A percentile compares a stretch with the other conserved stretches of the same genome.
These are phyloP conservation scores for Blastobasis adustella DNA, from an alignment of 2,888 invertebrate species.

Conservation along the genomic window DNA sequence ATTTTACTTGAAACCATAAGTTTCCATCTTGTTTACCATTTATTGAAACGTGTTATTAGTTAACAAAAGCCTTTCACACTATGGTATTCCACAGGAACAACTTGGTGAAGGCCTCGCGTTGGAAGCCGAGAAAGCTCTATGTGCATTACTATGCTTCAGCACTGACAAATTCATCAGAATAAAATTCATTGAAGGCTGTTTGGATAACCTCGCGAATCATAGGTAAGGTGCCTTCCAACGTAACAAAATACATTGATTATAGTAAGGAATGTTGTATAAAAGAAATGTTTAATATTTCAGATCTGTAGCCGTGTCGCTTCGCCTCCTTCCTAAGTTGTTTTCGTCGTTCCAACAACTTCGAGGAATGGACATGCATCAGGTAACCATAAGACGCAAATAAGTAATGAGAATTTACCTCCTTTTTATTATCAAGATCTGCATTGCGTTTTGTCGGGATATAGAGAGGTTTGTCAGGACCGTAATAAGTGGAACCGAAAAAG, in stretches of 20 bases:
- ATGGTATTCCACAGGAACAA: slow-evolving; percentile 74
- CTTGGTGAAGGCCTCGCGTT: slow-evolving; percentile 92
- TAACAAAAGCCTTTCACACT: too few species aligned
- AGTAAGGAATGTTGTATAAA: not conserved
- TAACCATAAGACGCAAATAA: slow-evolving; percentile 21
- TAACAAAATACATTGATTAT: not conserved
- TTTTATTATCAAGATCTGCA: too few species aligned
- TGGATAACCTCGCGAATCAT: slow-evolving; percentile 91
- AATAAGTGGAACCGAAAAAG: too few species aligned
- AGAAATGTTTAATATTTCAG: slow-evolving; percentile 40
- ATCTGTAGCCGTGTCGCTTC: slow-evolving; percentile 91
- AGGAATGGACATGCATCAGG: slow-evolving; percentile 89
- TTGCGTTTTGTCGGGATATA: too few species aligned
- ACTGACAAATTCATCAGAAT: slow-evolving; percentile 92
- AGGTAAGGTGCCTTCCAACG: slow-evolving; percentile 56
- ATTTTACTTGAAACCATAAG: too few species aligned
- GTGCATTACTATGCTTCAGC: slow-evolving; percentile 91
- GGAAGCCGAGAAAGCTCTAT: slow-evolving; percentile 95
- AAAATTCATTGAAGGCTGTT: slow-evolving; percentile 95
- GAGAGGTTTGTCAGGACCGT: too few species aligned
- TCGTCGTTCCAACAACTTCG: slow-evolving; percentile 94
- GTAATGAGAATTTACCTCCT: too few species aligned
- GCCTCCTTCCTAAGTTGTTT: slow-evolving; percentile 91
- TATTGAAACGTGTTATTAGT: too few species aligned
- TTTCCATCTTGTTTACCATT: too few species aligned